Percentiles rank a stretch among this genome's conserved stretches.
These are phyloP conservation scores for Apocheima hispidaria DNA, from an alignment of 2,888 invertebrate genomes.

Conservation along the genomic window DNA sequence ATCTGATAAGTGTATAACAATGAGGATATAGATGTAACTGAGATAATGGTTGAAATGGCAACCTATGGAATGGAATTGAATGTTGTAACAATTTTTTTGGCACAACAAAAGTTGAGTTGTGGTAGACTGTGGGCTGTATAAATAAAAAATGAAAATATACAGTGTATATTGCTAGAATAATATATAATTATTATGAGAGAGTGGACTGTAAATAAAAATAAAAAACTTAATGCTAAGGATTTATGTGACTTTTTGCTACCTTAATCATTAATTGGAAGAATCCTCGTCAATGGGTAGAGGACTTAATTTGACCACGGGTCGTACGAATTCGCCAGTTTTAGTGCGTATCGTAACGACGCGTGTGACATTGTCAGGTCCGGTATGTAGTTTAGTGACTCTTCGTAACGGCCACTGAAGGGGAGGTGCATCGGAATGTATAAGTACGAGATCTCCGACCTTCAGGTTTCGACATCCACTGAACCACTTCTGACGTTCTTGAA, in stretches of 20 bases:
- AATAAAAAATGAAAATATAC: background rate
- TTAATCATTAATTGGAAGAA: background rate
- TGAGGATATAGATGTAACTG: background rate
- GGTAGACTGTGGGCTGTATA: background rate
- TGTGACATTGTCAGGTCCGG: background rate
- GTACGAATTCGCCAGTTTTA: background rate
- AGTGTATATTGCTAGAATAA: too few species aligned
- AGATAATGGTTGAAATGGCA: background rate
- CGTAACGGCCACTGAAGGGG: background rate
- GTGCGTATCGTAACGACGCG: too few species aligned
- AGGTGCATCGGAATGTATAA: too few species aligned
- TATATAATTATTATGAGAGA: background rate
- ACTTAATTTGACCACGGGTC: background rate
- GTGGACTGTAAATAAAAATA: background rate
- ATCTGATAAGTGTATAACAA: background rate
- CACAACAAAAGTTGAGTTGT: background rate
- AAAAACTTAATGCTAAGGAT: background rate
- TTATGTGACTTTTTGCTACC: background rate
- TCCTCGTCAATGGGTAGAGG: background rate
- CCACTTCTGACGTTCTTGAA: conserved; percentile 39
- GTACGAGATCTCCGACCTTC: conserved; percentile 21
- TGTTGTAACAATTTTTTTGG: background rate
- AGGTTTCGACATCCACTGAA: conserved; percentile 9
- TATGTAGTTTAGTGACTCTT: background rate
- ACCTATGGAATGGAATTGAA: too few species aligned